These are phyloP conservation scores for Spicauda simplicius DNA, from an alignment of 2,888 invertebrate genomes.

Conservation along the genomic window DNA sequence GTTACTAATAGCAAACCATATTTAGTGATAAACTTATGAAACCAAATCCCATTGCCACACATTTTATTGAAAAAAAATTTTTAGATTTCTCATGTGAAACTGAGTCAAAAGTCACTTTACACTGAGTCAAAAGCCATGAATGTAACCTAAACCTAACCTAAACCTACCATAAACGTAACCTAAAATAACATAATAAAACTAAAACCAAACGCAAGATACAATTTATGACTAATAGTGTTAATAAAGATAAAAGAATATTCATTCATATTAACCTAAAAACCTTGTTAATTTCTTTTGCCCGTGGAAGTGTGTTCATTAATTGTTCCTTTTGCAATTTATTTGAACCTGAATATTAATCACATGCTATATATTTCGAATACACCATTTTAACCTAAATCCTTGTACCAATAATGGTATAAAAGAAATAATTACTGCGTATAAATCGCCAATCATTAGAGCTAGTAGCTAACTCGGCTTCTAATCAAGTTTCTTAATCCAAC, in stretches of 20 bases:
- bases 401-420: not conserved
- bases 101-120: too few species aligned
- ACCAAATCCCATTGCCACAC: too few species aligned
- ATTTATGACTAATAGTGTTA: too few species aligned
- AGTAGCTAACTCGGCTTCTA: too few species aligned
- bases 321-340: slow-evolving; percentile 15
- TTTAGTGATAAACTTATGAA: too few species aligned
- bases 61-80: too few species aligned
- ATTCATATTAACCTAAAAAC: not conserved
- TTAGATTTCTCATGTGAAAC: too few species aligned
- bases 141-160: too few species aligned
- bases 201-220: not conserved
- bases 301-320: slow-evolving; percentile 16
- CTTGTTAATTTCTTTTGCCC: not conserved
- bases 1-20: too few species aligned
- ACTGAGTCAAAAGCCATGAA: not conserved
- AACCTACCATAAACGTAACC: not conserved
- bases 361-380: slow-evolving; percentile 10
- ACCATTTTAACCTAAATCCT: slow-evolving; percentile 16
- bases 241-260: not conserved
- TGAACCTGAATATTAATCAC: slow-evolving; percentile 25
- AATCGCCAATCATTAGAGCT: not conserved
- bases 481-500: too few species aligned
- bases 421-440: slow-evolving; percentile 10
- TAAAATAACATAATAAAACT: too few species aligned